Evolutionary conservation across 2,888 invertebrate genomes (phyloP), one percentile per base, ranked within the genome.

Genomic region (Mimumesa dahlbomi): DNA sequence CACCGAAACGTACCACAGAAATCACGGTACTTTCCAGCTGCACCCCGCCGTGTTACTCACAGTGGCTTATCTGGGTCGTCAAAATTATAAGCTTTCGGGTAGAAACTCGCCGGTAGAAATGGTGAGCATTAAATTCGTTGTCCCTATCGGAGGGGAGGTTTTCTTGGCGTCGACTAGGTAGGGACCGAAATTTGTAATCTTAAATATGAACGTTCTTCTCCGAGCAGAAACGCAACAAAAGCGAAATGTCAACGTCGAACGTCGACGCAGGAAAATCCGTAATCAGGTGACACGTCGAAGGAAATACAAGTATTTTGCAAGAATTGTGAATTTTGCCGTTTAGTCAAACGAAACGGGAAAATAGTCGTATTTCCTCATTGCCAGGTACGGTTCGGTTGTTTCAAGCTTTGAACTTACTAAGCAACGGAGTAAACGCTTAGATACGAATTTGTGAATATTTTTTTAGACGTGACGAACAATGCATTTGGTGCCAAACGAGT

Each of bases 81-180:
- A 77, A 81, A 83, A 83, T 85, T 82, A 80, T 82, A 80, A 79
- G 77, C 81, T 72, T 70, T 76, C 50, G 69, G 53, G 63, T 69
- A 70, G 77, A 69, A 76, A 73, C 75, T 79, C 67, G 67, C 73
- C 71, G 69, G 67, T 59, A 59, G 70, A 70, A 77, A 73, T 59
- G 68, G 72, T 61, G 57, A 69, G 61, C 64, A 73, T 72, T 77
- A 74, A 77, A 81, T 79, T 75, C 62, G 64, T 50, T 59, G 69
- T 69, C 71, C 74, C 75, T 74, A 78, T 81, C 72, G 54, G 53
- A 59, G 59, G 63, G 45, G 50, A 43, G 58, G 61, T 63, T 63
- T n/a, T 54, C 63, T 72, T 63, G 45, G 53, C 65, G 59, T 38
- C 54, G 46, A 46, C 34, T 14, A 22, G 45, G 40, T 21, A 9